A percentile compares a stretch with the other conserved stretches of the same genome.
Conservation (phyloP, 2,888 invertebrate genomes). For the Metallyticus violacea region DNA sequence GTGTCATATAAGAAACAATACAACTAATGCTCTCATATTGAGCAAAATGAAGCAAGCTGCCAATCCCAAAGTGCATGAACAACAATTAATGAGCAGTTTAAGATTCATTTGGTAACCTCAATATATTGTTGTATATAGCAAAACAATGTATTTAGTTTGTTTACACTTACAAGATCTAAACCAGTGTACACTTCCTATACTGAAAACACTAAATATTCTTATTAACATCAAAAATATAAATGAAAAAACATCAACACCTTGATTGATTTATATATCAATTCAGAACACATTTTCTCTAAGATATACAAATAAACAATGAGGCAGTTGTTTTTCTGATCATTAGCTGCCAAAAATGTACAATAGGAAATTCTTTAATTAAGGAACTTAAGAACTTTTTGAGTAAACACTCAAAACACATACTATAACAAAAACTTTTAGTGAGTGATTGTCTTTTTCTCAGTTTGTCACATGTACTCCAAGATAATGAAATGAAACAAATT, state of each 20-base stretch:
- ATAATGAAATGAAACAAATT: not conserved
- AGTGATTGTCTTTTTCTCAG: not conserved
- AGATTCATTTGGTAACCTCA: not conserved
- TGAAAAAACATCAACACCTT: not conserved
- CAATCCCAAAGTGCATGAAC: not conserved
- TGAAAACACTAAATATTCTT: not conserved
- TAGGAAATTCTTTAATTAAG: not conserved
- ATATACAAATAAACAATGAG: not conserved
- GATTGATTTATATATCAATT: too few relatives aligned
- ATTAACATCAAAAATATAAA: not conserved
- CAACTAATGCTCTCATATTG: not conserved
- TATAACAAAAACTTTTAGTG: not conserved
- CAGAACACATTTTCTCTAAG: not conserved
- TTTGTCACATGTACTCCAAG: not conserved
- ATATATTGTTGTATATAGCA: not conserved
- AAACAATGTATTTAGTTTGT: not conserved
- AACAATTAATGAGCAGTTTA: not conserved
- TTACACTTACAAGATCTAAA: not conserved
- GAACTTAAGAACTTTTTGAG: not conserved
- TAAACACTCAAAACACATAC: not conserved
- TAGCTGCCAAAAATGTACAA: not conserved
- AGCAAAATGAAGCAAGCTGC: not conserved
- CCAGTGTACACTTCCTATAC: too few relatives aligned
- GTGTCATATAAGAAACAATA: too few relatives aligned
- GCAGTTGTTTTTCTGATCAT: not conserved